Conservation (phyloP, 2,888 invertebrate species). For the Cryptus armator region DNA sequence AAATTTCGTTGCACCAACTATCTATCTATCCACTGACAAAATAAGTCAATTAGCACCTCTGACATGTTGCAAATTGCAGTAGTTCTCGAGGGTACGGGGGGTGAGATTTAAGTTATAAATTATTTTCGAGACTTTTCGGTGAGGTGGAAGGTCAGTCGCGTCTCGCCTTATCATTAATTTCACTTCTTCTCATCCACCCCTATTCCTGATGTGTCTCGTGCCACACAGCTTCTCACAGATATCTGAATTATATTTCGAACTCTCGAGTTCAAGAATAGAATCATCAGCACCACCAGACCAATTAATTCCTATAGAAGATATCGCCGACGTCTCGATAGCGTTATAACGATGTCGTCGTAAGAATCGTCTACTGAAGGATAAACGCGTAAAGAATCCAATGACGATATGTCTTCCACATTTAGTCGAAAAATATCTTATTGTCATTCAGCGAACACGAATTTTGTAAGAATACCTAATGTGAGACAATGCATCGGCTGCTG, state of each 20-base stretch:
- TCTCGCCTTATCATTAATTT: conserved; percentile 45
- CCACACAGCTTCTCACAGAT: background rate
- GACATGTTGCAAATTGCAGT: conserved; percentile 32
- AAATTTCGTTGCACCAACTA: background rate
- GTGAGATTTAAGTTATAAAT: background rate
- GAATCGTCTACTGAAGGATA: background rate
- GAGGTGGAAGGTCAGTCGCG: conserved; percentile 33
- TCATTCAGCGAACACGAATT: conserved; percentile 24
- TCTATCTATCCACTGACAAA: background rate
- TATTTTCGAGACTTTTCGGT: background rate
- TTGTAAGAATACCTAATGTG: conserved; percentile 12
- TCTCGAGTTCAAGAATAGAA: conserved; percentile 55
- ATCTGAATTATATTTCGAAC: conserved; percentile 48
- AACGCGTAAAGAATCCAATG: background rate
- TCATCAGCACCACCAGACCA: conserved; percentile 41
- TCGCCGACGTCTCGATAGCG: conserved; percentile 12
- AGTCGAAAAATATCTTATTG: conserved; percentile 25
- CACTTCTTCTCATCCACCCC: background rate
- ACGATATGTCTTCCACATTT: background rate
- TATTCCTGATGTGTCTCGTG: conserved; percentile 11
- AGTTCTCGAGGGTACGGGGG: background rate
- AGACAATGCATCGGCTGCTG: conserved; percentile 1
- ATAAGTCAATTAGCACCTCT: conserved; percentile 28
- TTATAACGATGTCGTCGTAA: conserved; percentile 13
- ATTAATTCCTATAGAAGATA: conserved; percentile 30